Evolutionary conservation across 2,888 invertebrate species (phyloP).

Genomic region (Zygaena filipendulae): DNA sequence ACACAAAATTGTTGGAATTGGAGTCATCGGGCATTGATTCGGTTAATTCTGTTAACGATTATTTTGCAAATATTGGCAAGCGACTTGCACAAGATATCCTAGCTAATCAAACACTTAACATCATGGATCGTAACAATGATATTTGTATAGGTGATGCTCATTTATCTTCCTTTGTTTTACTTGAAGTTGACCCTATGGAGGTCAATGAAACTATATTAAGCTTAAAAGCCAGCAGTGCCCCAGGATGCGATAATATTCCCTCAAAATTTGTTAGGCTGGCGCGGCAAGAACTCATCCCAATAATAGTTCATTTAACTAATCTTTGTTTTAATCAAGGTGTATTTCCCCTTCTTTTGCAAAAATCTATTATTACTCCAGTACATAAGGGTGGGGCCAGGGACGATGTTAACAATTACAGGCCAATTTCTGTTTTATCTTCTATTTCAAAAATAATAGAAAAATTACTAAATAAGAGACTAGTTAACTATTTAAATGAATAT

Average conservation of each 20-base stretch:
- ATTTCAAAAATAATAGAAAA: slow-evolving; percentile 13
- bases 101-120: too few relatives aligned
- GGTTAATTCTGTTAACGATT: slow-evolving; percentile 5
- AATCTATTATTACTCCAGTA: slow-evolving; percentile 7
- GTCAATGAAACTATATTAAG: slow-evolving; percentile 1
- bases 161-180: slow-evolving; percentile 3
- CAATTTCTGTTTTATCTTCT: slow-evolving; percentile 9
- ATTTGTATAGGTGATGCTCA: background rate
- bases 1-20: slow-evolving; percentile 3
- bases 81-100: background rate
- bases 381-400: slow-evolving; percentile 6
- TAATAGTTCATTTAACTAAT: slow-evolving; percentile 6
- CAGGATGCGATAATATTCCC: slow-evolving; percentile 5
- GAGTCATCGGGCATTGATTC: slow-evolving; percentile 3
- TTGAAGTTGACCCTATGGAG: slow-evolving; percentile 3
- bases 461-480: slow-evolving; percentile 7
- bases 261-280: slow-evolving; percentile 4
- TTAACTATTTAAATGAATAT: slow-evolving; percentile 10
- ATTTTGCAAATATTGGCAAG: slow-evolving; percentile 7
- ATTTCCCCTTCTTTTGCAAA: slow-evolving; percentile 3
- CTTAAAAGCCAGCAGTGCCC: slow-evolving; percentile 3
- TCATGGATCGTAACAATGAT: too few relatives aligned
- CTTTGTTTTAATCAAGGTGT: slow-evolving; percentile 7
- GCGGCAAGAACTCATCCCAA: slow-evolving; percentile 1
- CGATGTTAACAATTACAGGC: slow-evolving; percentile 9